Evolutionary conservation across 2,113 vertebrate genomes (phyloP), one percentile per base, ranked within the genome.

Genomic region (Eurystomus gularis): DNA sequence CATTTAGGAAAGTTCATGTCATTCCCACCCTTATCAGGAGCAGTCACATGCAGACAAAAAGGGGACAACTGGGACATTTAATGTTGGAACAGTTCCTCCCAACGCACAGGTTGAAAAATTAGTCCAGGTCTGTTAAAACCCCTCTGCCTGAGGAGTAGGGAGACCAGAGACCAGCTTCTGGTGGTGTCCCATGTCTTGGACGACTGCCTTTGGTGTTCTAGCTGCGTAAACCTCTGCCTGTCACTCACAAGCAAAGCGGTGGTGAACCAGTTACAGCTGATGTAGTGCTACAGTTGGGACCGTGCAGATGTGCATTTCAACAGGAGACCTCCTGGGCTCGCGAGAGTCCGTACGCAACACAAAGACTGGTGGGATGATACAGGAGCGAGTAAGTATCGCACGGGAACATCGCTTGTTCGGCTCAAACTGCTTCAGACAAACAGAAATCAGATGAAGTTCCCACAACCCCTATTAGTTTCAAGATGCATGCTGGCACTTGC

Each of bases 131-230:
- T 25, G 19, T 51, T 62, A 77, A 82, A 95, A 37, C 4, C 12
- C 5, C 18, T 57, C 40, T 48, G 23, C 37, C 42, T 46, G 28
- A 77, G 58, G 61, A 73, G 26, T 16, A 46, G 19, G 0, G 0
- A 93, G 55, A 72, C 9, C 3, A 0, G 0, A 93, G 55, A 72
- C 9, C 3, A 0, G 4, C 13, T 8, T n/a, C 52, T 0, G 1
- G 29, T 25, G 25, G 24, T 64, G 65, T n/a, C 40, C 76, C 10
- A 13, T 2, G 17, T 6, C 37, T 42, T 77, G 19, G 62, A n/a
- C 62, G 40, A 44, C 11, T 3, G 24, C 10, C 42, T 51, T 49
- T 1, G 2, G 24, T 52, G 7, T 65, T 78, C 16, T 4, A 57
- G 11, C 52, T 71, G 37, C 1, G 3, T 48, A 68, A 75, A 3